These are phyloP conservation scores for Dryadula phaetusa DNA, from an alignment of 2,888 invertebrate genomes.

Conservation along the genomic window DNA sequence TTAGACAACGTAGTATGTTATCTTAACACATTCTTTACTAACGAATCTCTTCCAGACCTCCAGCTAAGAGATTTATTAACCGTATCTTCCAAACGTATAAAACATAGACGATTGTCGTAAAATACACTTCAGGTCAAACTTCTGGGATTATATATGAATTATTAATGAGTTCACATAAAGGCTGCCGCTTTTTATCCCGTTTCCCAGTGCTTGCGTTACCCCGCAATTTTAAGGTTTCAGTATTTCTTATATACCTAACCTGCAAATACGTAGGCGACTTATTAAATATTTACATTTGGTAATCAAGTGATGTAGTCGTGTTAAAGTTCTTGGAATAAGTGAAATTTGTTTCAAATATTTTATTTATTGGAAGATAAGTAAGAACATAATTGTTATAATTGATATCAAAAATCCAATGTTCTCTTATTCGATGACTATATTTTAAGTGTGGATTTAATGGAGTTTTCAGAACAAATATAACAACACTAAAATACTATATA, in stretches of 20 bases:
- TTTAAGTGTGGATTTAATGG: too few relatives aligned
- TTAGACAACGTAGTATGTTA: too few relatives aligned
- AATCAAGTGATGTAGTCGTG: neutral
- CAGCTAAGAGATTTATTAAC: conserved; percentile 37
- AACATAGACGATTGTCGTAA: conserved; percentile 70
- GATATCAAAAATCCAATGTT: too few relatives aligned
- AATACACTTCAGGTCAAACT: conserved; percentile 56
- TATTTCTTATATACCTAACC: neutral
- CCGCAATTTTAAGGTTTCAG: conserved; percentile 32
- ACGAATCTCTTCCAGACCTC: neutral
- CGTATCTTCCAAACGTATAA: conserved; percentile 50
- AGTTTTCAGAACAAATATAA: too few relatives aligned
- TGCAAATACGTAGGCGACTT: neutral
- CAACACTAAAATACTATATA: too few relatives aligned
- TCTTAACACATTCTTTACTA: neutral
- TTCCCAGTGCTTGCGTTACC: conserved; percentile 32
- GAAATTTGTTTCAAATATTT: too few relatives aligned
- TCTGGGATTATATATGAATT: conserved; percentile 78
- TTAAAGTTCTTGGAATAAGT: neutral
- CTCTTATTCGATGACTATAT: too few relatives aligned
- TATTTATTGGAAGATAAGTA: too few relatives aligned
- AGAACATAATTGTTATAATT: too few relatives aligned
- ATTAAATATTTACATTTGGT: conserved; percentile 29
- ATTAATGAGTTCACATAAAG: conserved; percentile 78
- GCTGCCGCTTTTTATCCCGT: conserved; percentile 53